These are phyloP conservation scores for Phthorimaea operculella DNA, from an alignment of 1,140 invertebrate species.

Conservation along the genomic window DNA sequence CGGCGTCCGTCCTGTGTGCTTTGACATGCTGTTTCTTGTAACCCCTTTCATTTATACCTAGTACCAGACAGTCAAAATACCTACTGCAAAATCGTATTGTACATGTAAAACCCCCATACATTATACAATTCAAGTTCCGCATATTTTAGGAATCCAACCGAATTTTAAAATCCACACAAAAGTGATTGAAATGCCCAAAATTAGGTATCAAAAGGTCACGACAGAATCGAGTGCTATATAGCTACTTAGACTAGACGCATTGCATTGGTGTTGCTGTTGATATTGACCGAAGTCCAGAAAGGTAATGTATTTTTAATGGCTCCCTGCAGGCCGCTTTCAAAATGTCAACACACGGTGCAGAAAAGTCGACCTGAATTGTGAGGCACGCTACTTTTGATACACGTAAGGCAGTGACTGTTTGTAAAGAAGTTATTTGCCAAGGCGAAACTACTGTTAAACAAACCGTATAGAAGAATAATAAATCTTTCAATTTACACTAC, in stretches of 20 bases:
- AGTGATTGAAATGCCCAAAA: neutral
- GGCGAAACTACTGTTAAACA: neutral
- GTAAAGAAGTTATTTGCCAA: neutral
- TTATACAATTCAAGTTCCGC: no score
- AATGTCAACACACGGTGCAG: slow-evolving; percentile 7
- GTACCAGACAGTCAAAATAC: no score
- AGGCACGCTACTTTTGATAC: neutral
- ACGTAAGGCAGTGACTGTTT: neutral
- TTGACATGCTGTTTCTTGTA: no score
- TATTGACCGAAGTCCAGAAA: slow-evolving; percentile 24
- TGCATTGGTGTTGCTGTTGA: slow-evolving; percentile 12
- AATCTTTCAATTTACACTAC: slow-evolving; percentile 31
- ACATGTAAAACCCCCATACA: no score
- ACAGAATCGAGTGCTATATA: no score
- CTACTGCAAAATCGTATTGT: no score
- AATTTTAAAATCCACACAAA: no score
- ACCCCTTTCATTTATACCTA: no score
- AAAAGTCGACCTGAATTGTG: slow-evolving; percentile 1
- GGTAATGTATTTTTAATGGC: slow-evolving; percentile 60
- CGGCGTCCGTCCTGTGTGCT: no score
- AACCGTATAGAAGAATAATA: neutral
- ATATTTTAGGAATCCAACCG: no score
- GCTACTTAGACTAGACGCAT: slow-evolving; percentile 9
- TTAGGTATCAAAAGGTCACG: no score
- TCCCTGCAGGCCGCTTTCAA: slow-evolving; percentile 6